Evolutionary conservation across 2,888 invertebrate genomes (phyloP), one percentile per base, ranked within the genome.

Genomic region (Melangyna quadrimaculata): DNA sequence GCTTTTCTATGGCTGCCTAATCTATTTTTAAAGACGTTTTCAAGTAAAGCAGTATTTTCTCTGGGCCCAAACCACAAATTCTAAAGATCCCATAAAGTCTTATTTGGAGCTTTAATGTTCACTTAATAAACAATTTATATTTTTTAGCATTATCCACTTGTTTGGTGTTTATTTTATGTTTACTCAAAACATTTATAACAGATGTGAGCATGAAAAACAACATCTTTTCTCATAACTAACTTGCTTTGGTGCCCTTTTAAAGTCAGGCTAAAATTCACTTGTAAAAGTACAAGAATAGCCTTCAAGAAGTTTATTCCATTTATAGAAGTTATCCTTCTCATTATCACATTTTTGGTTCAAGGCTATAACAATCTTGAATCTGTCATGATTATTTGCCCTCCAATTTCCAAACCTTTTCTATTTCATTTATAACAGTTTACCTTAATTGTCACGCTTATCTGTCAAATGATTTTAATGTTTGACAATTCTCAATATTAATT

Each of bases 371-470:
- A 59, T 35, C 19, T 57, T 35, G 29, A 29, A 63, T 29, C 29
- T 29, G 29, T 29, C 63, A 65, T 45, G 45, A 29, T 14, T 29
- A 17, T 29, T 40, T 45, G 29, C 45, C 19, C 45, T 45, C 65
- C 29, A 65, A 65, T 65, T 27, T 63, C 32, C 27, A 43, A 27
- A 43, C n/a, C 14, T 35, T 19, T 45, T 45, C 10, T 35, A 35
- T 37, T 22, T 37, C 14, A 51, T 27, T 51, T 35, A 35, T 37
- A 35, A 59, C 14, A 51, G 43, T 51, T 35, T 48, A 48, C 65
- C 51, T 67, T 67, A 55, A 74, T 74, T 65, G 65, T 74, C 74
- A 74, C 43, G 70, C 61, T 27, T 51, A 73, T 59, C 43, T 35
- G 37, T 71, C 63, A 57, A 65, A 53, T 51, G 59, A 53, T n/a